These are phyloP conservation scores for Hepsetus odoe DNA, from an alignment of 2,113 vertebrate genomes.

Conservation along the genomic window DNA sequence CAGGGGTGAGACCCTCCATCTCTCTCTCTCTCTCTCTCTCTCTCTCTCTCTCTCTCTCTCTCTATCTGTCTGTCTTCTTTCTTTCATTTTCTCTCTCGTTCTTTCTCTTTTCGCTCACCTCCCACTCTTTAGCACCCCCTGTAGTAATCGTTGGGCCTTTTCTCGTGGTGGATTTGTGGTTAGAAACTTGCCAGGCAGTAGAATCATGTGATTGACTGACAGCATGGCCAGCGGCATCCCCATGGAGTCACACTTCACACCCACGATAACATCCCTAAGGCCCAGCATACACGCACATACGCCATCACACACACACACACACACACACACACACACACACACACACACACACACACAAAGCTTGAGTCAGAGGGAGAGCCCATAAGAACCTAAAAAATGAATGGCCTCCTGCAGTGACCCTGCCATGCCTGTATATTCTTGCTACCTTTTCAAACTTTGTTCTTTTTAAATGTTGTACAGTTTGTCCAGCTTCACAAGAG, in stretches of 20 bases:
- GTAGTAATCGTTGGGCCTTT: neutral
- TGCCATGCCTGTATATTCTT: too few species aligned
- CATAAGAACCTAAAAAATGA: neutral
- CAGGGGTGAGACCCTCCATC: conserved; percentile 75
- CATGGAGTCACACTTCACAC: conserved; percentile 47
- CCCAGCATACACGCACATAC: conserved; percentile 15
- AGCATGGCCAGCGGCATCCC: neutral
- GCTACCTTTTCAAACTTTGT: too few species aligned
- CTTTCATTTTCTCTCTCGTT: conserved; percentile 34
- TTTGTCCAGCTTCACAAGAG: too few species aligned
- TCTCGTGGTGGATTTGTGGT: conserved; percentile 41
- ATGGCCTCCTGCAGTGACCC: neutral
- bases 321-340: conserved; percentile 6
- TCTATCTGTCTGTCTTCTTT: conserved; percentile 23
- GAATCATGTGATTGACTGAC: conserved; percentile 47
- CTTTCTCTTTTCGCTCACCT: neutral
- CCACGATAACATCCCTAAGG: neutral
- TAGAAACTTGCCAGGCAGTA: conserved; percentile 31
- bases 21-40: conserved; percentile 29
- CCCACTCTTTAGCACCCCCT: neutral
- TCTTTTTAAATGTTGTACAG: too few species aligned
- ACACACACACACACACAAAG: conserved; percentile 5
- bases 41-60: conserved; percentile 10
- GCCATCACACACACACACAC: conserved; percentile 8
- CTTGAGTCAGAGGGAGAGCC: conserved; percentile 6